Conservation (phyloP, 1,140 invertebrate genomes). For the Diprion similis region DNA sequence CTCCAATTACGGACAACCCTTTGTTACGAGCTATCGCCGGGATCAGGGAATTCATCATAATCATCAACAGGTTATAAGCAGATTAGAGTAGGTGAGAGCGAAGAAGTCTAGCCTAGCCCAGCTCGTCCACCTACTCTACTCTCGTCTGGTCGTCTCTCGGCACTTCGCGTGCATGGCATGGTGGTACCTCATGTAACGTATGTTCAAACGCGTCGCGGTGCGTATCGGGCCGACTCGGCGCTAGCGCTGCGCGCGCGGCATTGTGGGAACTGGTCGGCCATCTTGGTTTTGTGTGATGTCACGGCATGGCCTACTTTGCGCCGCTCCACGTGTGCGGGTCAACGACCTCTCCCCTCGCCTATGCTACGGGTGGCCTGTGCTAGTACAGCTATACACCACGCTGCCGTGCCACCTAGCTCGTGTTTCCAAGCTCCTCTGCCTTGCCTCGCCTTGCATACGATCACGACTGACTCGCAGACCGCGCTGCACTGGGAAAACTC, state of each 20-base stretch:
- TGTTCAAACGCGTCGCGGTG: not conserved
- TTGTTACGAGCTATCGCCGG: no score
- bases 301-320: constrained; percentile 52
- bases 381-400: constrained; percentile 6
- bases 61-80: not conserved
- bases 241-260: not conserved
- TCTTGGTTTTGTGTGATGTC: constrained; percentile 52
- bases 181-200: not conserved
- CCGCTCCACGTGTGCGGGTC: constrained; percentile 54
- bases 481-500: not conserved
- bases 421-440: not conserved
- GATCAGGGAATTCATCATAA: no score
- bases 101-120: not conserved
- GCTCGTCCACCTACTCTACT: not conserved
- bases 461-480: not conserved
- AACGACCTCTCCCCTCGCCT: constrained; percentile 39
- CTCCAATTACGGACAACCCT: no score
- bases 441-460: not conserved
- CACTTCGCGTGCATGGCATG: not conserved
- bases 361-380: constrained; percentile 1
- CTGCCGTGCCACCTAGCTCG: not conserved
- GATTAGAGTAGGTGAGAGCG: not conserved
- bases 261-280: constrained; percentile 38
- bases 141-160: not conserved
- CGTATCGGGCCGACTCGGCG: not conserved